These are phyloP conservation scores for Phortica variegata DNA, from an alignment of 1,140 invertebrate species.

Conservation along the genomic window DNA sequence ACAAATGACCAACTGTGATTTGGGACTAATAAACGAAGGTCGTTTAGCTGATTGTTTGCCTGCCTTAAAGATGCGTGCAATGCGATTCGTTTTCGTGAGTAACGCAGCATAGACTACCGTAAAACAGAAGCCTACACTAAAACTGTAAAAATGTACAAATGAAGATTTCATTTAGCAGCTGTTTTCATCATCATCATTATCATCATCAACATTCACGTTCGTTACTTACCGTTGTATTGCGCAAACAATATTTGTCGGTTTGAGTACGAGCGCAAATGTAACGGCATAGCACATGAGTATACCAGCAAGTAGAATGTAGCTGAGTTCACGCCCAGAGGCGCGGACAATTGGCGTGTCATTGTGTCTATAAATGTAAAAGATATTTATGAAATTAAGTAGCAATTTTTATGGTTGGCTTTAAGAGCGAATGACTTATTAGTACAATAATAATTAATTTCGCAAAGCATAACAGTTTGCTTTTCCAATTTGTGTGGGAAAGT, in stretches of 20 bases:
- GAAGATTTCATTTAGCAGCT: not conserved
- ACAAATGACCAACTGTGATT: constrained; percentile 91
- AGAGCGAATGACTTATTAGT: too few relatives aligned
- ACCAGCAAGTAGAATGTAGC: constrained; percentile 82
- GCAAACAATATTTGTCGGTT: constrained; percentile 74
- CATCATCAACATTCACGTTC: constrained; percentile 1
- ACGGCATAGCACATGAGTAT: constrained; percentile 88
- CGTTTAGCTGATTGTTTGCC: constrained; percentile 83
- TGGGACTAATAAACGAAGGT: constrained; percentile 89
- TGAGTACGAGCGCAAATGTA: constrained; percentile 79
- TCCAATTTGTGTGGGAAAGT: too few relatives aligned
- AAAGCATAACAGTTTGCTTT: too few relatives aligned
- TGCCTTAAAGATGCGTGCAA: constrained; percentile 86
- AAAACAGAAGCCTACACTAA: constrained; percentile 86
- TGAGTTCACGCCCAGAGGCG: constrained; percentile 85
- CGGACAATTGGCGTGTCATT: constrained; percentile 86
- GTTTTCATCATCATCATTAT: not conserved
- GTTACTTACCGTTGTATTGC: constrained; percentile 71
- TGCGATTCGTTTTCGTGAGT: constrained; percentile 89
- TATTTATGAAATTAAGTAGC: not conserved
- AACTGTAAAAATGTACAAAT: constrained; percentile 59
- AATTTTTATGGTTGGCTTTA: not conserved
- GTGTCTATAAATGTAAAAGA: constrained; percentile 58
- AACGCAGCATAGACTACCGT: constrained; percentile 89
- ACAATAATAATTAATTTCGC: too few relatives aligned